Evolutionary conservation across 2,113 vertebrate genomes (phyloP).

Genomic region (Lota lota): DNA sequence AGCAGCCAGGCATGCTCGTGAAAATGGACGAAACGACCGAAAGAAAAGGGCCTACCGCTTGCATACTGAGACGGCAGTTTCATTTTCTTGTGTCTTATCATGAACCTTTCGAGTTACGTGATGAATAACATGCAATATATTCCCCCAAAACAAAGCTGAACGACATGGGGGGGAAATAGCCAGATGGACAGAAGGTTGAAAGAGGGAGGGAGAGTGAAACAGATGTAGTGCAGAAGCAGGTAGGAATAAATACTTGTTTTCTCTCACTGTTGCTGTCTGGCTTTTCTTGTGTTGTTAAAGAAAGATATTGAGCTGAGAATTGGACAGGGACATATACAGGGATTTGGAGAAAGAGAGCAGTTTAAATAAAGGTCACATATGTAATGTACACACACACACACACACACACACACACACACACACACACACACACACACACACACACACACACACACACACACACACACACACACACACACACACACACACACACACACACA

Average conservation of each 20-base stretch:
- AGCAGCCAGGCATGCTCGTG: too few relatives aligned
- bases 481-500: too few relatives aligned
- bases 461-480: not conserved
- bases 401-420: not conserved
- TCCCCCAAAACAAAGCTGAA: too few relatives aligned
- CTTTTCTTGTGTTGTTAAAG: slow-evolving; percentile 12
- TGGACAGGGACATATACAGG: not conserved
- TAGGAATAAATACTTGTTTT: not conserved
- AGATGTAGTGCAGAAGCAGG: not conserved
- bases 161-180: too few relatives aligned
- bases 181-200: not conserved
- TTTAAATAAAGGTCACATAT: not conserved
- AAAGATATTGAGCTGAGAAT: slow-evolving; percentile 13
- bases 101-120: too few relatives aligned
- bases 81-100: too few relatives aligned
- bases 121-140: too few relatives aligned
- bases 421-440: not conserved
- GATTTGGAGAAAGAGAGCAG: not conserved
- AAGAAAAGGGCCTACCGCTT: too few relatives aligned
- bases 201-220: not conserved
- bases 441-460: not conserved
- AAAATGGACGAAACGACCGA: too few relatives aligned
- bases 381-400: not conserved
- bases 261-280: slow-evolving; percentile 18
- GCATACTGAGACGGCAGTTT: too few relatives aligned